Evolutionary conservation across 37 sponge, comb jelly and placozoan genomes (phyloP), one percentile per base, ranked within the genome.

Genomic region (Oopsacas minuta): DNA sequence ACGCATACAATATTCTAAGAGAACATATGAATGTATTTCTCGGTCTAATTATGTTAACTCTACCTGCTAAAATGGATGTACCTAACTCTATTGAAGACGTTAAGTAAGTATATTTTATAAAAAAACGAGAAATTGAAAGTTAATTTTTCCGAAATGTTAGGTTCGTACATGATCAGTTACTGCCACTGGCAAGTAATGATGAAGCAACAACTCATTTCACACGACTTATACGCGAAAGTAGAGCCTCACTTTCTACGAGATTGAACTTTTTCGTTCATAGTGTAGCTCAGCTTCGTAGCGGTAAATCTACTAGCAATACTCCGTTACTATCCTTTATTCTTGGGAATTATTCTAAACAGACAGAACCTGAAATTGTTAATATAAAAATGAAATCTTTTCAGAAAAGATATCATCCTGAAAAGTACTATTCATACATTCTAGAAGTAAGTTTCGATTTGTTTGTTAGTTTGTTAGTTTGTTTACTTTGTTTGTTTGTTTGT

Each of bases 231-330:
- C 83, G 83, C 17, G 83, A 37, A 38, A 95, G 95, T 39, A 86
- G 92, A 37, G 85, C 87, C 32, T 89, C 93, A 0, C n/a, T 89
- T 53, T 82, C 93, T 1, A 92, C 95, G 17, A 86, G 83, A 38
- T 81, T 95, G 84, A 95, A 95, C 86, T 95, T 95, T 83, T 93
- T 95, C 88, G 91, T 92, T 30, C 95, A 95, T 86, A 95, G 92
- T 61, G 81, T 95, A 20, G 95, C 91, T 12, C 95, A 95, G 82
- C 83, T 89, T 81, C 90, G 90, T 51, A 88, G 88, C 36, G n/a
- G 38, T 23, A 84, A 86, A 5, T 34, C 52, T 30, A 0, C 38
- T 0, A 25, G 20, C 1, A 39, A 81, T n/a, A 46, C 86, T 30
- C 52, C 37, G 0, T 0, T 88, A 17, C 49, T 88, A 30, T 85